Base-by-base conservation (phyloP, 2,888 invertebrate species). In the Vannuccia rotundouncinata region DNA sequence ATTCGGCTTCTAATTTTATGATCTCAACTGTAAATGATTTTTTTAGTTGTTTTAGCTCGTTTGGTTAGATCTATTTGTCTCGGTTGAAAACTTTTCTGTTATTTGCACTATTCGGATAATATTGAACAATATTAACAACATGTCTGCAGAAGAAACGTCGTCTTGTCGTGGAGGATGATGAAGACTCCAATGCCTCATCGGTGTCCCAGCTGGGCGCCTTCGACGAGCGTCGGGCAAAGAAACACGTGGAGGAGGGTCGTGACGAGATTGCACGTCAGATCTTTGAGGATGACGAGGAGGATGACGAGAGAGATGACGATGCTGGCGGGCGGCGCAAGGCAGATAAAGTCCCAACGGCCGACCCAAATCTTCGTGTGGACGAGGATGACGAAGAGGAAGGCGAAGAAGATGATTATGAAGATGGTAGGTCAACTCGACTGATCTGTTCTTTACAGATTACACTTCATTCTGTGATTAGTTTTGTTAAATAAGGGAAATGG, bases 321-420 rank as follows among this genome's bases (percentile, higher is more conserved):
- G 78, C 78, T 1, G 83, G 27, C 17, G 30, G 17, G 82, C 83
- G 30, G 83, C 83, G 22, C 82, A 83, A 0, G 79, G 81, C 1
- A 81, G 83, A 78, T 84, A 83, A 31, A 82, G 81, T 0, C 83
- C 84, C n/a, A 30, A 83, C 82, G 10, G 59, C 75, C 13, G 28
- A 59, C 25, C 5, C 30, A 28, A 17, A 17, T 31, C 81, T 27
- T 82, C 90, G 93, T 31, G 91, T 95, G 83, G 92, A 93, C 86
- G 95, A 95, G 88, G 94, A 94, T 86, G 84, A 84, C 17, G 84
- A 85, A 78, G 94, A 95, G 84, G 93, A 92, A 84, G 94, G 94
- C 85, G 93, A 92, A 75, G 78, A 17, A 5, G 66, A 78, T 78
- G 59, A 77, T 5, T 66, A 66, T 22, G 66, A 66, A 22, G 66